Percentiles rank a stretch among this genome's conserved stretches.
phyloP scores from a whole-genome alignment of 2,113 vertebrate species.

The Crotalus tigris region DNA sequence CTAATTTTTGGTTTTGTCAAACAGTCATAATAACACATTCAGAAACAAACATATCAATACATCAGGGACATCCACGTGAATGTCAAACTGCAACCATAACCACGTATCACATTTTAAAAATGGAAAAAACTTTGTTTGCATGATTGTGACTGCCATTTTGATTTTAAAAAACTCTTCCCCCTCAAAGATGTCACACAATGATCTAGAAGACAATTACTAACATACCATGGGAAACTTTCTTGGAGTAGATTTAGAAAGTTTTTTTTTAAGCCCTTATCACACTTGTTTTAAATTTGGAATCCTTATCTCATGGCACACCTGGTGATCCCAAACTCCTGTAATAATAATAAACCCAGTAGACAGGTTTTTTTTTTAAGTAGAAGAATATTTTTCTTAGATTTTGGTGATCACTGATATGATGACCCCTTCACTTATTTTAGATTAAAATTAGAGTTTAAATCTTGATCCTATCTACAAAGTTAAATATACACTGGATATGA shows the following conservation, averaged over 20 bases:
- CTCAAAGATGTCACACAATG: conserved; percentile 4
- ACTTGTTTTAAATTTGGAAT: conserved; percentile 62
- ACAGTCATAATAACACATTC: neutral
- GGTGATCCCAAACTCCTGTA: conserved; percentile 59
- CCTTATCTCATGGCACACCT: conserved; percentile 69
- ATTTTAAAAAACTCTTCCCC: neutral
- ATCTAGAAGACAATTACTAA: conserved; percentile 10
- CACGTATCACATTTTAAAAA: neutral
- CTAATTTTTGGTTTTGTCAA: neutral
- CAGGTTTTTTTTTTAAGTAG: neutral
- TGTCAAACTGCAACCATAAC: neutral
- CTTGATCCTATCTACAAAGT: neutral
- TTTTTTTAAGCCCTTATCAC: conserved; percentile 54
- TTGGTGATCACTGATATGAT: conserved; percentile 36
- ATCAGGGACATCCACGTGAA: neutral
- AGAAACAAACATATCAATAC: neutral
- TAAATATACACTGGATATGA: neutral
- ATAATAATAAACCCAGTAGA: conserved; percentile 39
- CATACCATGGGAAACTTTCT: conserved; percentile 41
- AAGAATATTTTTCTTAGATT: neutral
- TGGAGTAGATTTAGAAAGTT: conserved; percentile 47
- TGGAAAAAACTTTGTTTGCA: neutral
- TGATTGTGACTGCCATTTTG: neutral
- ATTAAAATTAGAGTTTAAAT: conserved; percentile 33
- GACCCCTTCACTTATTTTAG: conserved; percentile 1